phyloP scores from a whole-genome alignment of 2,797 vertebrate species.

The Ambastaia sidthimunki region DNA sequence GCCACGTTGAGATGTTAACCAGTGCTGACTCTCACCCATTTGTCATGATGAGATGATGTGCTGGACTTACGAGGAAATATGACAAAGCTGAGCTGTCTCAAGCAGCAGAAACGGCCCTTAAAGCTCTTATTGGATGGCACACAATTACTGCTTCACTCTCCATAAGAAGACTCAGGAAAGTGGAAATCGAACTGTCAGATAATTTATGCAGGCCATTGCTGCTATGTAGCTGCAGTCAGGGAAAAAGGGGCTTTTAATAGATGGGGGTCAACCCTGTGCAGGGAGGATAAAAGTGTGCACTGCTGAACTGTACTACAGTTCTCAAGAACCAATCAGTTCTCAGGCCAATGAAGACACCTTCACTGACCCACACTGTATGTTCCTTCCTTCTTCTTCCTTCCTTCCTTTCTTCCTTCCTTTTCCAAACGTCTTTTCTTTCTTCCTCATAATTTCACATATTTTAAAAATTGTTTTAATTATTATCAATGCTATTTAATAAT shows the following conservation, averaged over 20 bases:
- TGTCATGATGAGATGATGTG: slow-evolving; percentile 23
- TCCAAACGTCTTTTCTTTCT: background rate
- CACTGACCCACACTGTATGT: background rate
- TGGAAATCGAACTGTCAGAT: slow-evolving; percentile 64
- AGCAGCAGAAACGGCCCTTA: slow-evolving; percentile 40
- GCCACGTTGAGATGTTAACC: slow-evolving; percentile 28
- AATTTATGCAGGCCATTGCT: slow-evolving; percentile 66
- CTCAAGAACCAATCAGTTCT: too few species aligned
- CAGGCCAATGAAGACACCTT: background rate
- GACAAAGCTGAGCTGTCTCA: slow-evolving; percentile 22
- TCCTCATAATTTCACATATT: background rate
- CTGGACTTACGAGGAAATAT: slow-evolving; percentile 30
- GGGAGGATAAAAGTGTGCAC: background rate
- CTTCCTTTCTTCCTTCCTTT: too few species aligned
- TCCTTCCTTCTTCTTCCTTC: too few species aligned
- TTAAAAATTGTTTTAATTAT: background rate
- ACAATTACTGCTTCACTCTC: slow-evolving; percentile 44
- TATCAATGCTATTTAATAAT: background rate
- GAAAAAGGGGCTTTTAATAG: slow-evolving; percentile 50
- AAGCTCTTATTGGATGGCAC: slow-evolving; percentile 38
- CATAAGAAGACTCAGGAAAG: slow-evolving; percentile 39
- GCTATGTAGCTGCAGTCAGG: slow-evolving; percentile 28
- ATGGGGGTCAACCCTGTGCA: slow-evolving; percentile 38
- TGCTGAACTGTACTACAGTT: slow-evolving; percentile 1
- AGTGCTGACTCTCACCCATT: slow-evolving; percentile 20